phyloP scores from a whole-genome alignment of 2,888 invertebrate genomes.

The Ceramica pisi region DNA sequence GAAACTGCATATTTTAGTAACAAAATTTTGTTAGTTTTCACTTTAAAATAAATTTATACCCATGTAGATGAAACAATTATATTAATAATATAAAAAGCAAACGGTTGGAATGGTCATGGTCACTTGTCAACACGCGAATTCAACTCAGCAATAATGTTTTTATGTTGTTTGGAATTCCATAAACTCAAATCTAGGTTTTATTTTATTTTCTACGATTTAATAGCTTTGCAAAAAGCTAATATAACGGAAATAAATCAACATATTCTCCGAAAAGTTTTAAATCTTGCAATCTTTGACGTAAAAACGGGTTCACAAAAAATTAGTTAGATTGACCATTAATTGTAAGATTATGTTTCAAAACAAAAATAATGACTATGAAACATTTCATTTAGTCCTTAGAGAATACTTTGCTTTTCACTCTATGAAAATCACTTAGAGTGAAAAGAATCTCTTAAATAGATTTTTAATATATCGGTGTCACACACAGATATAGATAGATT shows the following conservation, averaged over 20 bases:
- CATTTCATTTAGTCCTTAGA: neutral
- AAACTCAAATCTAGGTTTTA: neutral
- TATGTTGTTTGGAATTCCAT: neutral
- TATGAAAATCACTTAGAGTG: too few species aligned
- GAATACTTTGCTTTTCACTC: neutral
- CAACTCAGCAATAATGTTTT: neutral
- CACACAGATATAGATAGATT: too few species aligned
- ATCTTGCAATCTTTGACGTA: neutral
- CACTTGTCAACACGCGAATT: neutral
- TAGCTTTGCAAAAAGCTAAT: neutral
- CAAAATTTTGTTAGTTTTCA: neutral
- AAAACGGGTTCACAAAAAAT: conserved; percentile 1
- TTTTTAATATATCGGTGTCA: too few species aligned
- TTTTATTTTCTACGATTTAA: neutral
- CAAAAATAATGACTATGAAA: neutral
- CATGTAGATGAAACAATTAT: neutral
- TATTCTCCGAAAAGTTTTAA: neutral
- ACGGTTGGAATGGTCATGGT: conserved; percentile 14
- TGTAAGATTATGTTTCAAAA: neutral
- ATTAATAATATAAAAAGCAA: conserved; percentile 1
- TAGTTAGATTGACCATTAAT: neutral
- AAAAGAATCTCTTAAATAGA: too few species aligned
- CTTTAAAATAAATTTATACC: neutral
- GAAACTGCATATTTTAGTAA: conserved; percentile 2
- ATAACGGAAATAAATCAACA: neutral